phyloP scores from a whole-genome alignment of 35 echinoderm and acorn worm species.

The Stichopus chloronotus region DNA sequence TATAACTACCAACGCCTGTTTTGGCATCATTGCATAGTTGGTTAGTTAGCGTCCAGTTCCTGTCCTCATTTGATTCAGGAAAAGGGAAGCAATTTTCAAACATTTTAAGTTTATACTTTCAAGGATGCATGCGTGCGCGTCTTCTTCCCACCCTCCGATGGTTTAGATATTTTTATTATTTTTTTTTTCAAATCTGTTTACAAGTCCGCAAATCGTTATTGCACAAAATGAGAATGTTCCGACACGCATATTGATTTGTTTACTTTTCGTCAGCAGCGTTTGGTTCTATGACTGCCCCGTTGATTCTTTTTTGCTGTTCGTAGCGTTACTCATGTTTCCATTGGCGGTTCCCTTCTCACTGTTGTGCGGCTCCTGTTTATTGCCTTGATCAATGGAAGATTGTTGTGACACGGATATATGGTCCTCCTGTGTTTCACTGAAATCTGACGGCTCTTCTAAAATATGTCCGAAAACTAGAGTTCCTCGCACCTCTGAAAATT shows the following conservation, averaged over 20 bases:
- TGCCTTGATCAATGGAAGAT: slow-evolving; percentile 59
- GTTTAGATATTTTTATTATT: not conserved
- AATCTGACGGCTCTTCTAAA: slow-evolving; percentile 42
- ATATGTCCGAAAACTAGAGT: slow-evolving; percentile 48
- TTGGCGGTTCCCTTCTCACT: slow-evolving; percentile 22
- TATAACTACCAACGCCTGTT: not conserved
- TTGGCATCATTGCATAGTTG: not conserved
- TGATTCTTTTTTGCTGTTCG: not conserved
- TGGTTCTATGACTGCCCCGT: not conserved
- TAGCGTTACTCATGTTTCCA: slow-evolving; percentile 40
- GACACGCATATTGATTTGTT: not conserved
- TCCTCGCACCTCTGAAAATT: slow-evolving; percentile 45
- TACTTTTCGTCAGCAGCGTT: not conserved
- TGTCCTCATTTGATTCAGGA: not conserved
- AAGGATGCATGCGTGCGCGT: not conserved
- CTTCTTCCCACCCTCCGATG: not conserved
- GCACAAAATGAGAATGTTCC: not conserved
- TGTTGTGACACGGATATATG: slow-evolving; percentile 56
- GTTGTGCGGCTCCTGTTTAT: slow-evolving; percentile 28
- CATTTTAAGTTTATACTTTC: not conserved
- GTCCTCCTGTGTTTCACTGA: slow-evolving; percentile 33
- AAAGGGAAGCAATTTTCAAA: not conserved
- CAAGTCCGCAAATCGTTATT: not conserved
- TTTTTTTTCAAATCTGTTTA: not conserved
- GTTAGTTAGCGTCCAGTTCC: not conserved